Evolutionary conservation across 2,113 vertebrate species (phyloP), one percentile per base, ranked within the genome.

Genomic region (Prunella himalayana): DNA sequence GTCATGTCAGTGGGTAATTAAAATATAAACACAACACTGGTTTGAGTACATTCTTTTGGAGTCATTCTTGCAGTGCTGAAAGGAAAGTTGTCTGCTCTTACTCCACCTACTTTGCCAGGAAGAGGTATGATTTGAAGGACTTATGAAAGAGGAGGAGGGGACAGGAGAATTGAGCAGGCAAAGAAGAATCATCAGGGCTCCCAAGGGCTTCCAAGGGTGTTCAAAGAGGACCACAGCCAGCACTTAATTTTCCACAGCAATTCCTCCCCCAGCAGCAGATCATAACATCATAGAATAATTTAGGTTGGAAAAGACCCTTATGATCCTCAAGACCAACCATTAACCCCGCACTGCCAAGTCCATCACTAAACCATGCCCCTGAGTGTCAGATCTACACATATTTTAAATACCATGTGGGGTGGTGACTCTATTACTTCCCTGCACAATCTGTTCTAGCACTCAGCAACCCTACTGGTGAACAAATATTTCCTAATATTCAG

Each of bases 11-110:
- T 42, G 17, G 73, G 47, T 90, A 90, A 82, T 96, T 93, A 88
- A 86, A 95, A 69, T 42, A n/a, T 72, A 85, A 88, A 92, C n/a
- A 65, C 10, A 56, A 61, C 15, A 13, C 19, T 44, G 47, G 45
- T 70, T 83, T 4, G 1, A 80, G 20, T 59, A 45, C 79, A 80
- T 95, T 93, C 75, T 61, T 93, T 50, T 39, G 65, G 19, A n/a
- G 88, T 95, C 71, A 86, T 80, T 88, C 53, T 88, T 91, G 78
- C 61, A 45, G 70, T n/a, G 53, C 70, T 88, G 65, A 54, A 68
- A 89, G 44, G 15, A 54, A 33, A 80, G 10, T 23, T 3, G 2
- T 44, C 82, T 73, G 42, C 15, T 70, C 27, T 59, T 42, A 57
- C 47, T 89, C 69, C 61, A 71, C n/a, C 51, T 76, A 45, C 63